Evolutionary conservation across 2,113 vertebrate species (phyloP).

Genomic region (Aldabrachelys gigantea): DNA sequence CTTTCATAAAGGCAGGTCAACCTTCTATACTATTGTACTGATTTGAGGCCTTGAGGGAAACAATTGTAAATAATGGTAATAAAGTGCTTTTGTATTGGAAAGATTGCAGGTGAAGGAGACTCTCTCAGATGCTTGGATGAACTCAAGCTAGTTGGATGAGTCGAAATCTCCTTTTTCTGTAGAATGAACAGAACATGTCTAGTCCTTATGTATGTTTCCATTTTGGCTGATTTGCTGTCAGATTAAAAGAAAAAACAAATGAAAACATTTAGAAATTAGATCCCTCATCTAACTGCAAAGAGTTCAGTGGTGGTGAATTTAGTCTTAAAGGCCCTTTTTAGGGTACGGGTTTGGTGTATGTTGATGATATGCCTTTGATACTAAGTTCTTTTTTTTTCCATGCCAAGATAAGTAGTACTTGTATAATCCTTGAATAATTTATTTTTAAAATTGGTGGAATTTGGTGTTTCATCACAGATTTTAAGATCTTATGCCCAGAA

Average conservation of each 20-base stretch:
- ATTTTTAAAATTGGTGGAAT: constrained; percentile 72
- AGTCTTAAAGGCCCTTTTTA: constrained; percentile 32
- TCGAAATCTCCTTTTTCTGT: constrained; percentile 17
- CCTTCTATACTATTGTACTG: not conserved
- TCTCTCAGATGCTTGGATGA: not conserved
- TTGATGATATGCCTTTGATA: constrained; percentile 42
- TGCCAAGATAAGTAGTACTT: constrained; percentile 61
- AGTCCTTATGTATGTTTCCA: constrained; percentile 22
- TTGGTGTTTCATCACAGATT: constrained; percentile 62
- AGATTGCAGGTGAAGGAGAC: not conserved
- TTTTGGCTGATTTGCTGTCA: constrained; percentile 25
- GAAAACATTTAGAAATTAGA: constrained; percentile 22
- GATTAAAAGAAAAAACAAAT: no score
- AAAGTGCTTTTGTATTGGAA: not conserved
- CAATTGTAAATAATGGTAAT: not conserved
- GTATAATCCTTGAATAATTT: constrained; percentile 66
- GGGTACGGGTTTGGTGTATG: constrained; percentile 6
- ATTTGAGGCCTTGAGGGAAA: not conserved
- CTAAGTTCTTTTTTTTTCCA: constrained; percentile 46
- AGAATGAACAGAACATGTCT: constrained; percentile 16
- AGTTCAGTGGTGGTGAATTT: constrained; percentile 49
- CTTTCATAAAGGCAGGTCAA: not conserved
- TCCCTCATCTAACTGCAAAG: constrained; percentile 15
- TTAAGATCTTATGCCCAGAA: constrained; percentile 64
- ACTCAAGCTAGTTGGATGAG: not conserved